Evolutionary conservation across 2,888 invertebrate species (phyloP).

Genomic region (Rhagium mordax): DNA sequence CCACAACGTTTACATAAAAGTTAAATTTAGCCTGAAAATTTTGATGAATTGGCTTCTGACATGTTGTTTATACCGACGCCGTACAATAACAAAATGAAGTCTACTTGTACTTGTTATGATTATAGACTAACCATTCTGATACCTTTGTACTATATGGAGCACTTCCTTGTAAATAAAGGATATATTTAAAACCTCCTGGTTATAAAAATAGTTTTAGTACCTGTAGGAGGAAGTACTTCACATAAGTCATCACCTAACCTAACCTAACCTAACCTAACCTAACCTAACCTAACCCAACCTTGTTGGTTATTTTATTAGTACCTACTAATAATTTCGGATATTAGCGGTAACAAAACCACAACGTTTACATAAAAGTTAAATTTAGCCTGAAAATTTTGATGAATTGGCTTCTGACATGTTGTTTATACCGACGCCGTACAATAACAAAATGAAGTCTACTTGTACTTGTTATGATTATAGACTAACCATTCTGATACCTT

Average conservation of each 20-base stretch:
- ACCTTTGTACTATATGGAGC: neutral
- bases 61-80: neutral
- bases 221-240: constrained; percentile 11
- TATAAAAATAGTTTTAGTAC: constrained; percentile 23
- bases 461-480: neutral
- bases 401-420: neutral
- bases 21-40: neutral
- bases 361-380: neutral
- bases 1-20: neutral
- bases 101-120: neutral
- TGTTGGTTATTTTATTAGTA: too few relatives aligned
- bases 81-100: neutral
- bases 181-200: neutral
- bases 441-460: neutral
- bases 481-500: neutral
- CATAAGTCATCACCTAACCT: constrained; percentile 11
- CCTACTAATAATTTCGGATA: neutral
- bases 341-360: neutral
- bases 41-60: neutral
- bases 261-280: too few relatives aligned
- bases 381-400: neutral
- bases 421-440: neutral
- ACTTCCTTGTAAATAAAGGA: constrained; percentile 23
- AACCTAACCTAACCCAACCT: too few relatives aligned
- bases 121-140: neutral